These are phyloP conservation scores for Ameiurus melas DNA, from an alignment of 2,113 vertebrate species.

Conservation along the genomic window DNA sequence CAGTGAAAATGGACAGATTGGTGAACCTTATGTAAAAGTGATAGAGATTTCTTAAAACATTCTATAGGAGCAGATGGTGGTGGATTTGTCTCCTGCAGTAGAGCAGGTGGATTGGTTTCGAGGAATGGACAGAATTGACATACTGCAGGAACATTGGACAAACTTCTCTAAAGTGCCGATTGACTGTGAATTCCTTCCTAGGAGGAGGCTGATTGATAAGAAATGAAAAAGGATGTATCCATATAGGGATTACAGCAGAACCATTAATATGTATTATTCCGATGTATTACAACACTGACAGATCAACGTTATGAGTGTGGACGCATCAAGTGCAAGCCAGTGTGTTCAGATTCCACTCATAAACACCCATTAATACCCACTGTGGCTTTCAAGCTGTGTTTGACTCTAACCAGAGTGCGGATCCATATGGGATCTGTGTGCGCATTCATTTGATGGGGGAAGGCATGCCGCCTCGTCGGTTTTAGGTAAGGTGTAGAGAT, in stretches of 20 bases:
- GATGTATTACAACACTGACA: not conserved
- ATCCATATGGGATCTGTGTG: too few species aligned
- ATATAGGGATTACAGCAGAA: not conserved
- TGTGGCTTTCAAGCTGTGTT: too few species aligned
- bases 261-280: not conserved
- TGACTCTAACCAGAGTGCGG: too few species aligned
- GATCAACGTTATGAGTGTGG: not conserved
- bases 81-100: not conserved
- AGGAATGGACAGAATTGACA: not conserved
- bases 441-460: too few species aligned
- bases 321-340: not conserved
- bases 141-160: not conserved
- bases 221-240: not conserved
- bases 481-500: too few species aligned
- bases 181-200: not conserved
- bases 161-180: too few species aligned
- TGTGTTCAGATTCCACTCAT: not conserved
- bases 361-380: too few species aligned
- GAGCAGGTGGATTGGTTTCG: not conserved
- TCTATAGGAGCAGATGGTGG: not conserved
- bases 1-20: not conserved
- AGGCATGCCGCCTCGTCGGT: too few species aligned
- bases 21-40: not conserved
- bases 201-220: not conserved
- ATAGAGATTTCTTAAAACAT: not conserved